Evolutionary conservation across 2,113 vertebrate species (phyloP), one percentile per base, ranked within the genome.

Genomic region (Excalfactoria chinensis): DNA sequence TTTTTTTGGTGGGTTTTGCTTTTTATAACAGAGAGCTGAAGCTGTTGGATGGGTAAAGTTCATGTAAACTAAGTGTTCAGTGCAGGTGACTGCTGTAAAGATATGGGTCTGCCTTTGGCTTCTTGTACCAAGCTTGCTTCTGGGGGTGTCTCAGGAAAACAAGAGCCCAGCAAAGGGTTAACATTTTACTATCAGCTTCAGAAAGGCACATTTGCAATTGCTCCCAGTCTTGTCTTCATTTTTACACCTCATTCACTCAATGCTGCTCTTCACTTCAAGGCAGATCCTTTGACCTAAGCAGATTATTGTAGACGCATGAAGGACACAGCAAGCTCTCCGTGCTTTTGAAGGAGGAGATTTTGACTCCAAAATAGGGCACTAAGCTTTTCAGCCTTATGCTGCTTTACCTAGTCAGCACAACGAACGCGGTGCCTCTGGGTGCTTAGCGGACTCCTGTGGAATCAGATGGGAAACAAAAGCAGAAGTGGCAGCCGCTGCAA

Each of bases 211-310:
- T 87, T 74, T 72, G 34, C 93, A 68, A 41, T 89, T 75, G 44
- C 62, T 93, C 49, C 79, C 83, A 35, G 70, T 59, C 83, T 32
- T 55, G 53, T 77, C 86, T 89, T 75, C 59, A 22, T 59, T 85
- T 72, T 62, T 74, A 77, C 95, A 93, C 95, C 60, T 95, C 74
- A 49, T 56, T 93, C 37, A 12, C 88, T 94, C 76, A 68, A 63
- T 1, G 30, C 66, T 51, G 56, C 86, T 97, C 91, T 93, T 93
- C 93, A 64, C 72, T 96, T 92, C n/a, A 35, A 90, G 96, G 95
- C 96, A 97, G 96, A 92, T 97, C 92, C 96, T 96, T 97, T 97
- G 96, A 97, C 96, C 97, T 98, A 98, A 98, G 95, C 94, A 96
- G 98, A 97, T 98, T 98, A 98, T 9, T 60, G 94, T 43, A 92